A percentile compares a stretch with the other conserved stretches of the same genome.
Evolutionary conservation across 2,888 invertebrate genomes (phyloP).

Genomic region (Mythimna lalbum): DNA sequence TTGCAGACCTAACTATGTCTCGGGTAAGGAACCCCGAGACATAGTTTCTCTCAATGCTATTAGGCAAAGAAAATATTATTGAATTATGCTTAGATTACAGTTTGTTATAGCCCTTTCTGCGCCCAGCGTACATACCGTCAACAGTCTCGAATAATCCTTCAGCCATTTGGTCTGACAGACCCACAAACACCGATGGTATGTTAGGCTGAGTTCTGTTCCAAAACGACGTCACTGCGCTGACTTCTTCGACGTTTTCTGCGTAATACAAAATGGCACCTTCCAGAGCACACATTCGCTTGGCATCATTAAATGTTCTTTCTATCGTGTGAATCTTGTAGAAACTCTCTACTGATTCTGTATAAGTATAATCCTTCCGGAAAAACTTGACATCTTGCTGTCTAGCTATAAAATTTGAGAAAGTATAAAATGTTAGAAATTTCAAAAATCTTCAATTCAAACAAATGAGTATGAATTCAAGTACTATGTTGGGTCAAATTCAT

Average conservation of each 20-base stretch:
- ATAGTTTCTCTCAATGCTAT: too few relatives aligned
- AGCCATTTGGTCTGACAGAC: slow-evolving; percentile 1
- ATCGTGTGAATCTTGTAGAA: slow-evolving; percentile 21
- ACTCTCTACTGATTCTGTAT: slow-evolving; percentile 45
- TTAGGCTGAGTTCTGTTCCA: slow-evolving; percentile 20
- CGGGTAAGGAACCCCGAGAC: too few relatives aligned
- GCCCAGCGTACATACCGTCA: slow-evolving; percentile 4
- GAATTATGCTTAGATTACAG: too few relatives aligned
- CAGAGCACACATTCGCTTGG: neutral
- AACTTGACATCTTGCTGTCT: neutral
- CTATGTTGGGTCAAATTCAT: too few relatives aligned
- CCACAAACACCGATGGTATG: slow-evolving; percentile 10
- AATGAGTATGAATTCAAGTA: too few relatives aligned
- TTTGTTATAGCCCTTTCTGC: neutral
- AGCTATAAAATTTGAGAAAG: neutral
- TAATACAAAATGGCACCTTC: slow-evolving; percentile 15
- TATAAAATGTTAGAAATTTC: too few relatives aligned
- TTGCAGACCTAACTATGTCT: too few relatives aligned
- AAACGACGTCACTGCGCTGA: slow-evolving; percentile 12
- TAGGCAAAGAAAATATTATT: too few relatives aligned
- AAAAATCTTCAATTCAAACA: too few relatives aligned
- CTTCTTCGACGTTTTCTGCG: slow-evolving; percentile 7
- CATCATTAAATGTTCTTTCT: neutral
- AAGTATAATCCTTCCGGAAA: slow-evolving; percentile 63
- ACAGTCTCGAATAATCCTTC: slow-evolving; percentile 19